A percentile compares a stretch with the other conserved stretches of the same genome.
These are phyloP conservation scores for Rhombomys opimus DNA, from an alignment of 2,113 vertebrate genomes.

Conservation along the genomic window DNA sequence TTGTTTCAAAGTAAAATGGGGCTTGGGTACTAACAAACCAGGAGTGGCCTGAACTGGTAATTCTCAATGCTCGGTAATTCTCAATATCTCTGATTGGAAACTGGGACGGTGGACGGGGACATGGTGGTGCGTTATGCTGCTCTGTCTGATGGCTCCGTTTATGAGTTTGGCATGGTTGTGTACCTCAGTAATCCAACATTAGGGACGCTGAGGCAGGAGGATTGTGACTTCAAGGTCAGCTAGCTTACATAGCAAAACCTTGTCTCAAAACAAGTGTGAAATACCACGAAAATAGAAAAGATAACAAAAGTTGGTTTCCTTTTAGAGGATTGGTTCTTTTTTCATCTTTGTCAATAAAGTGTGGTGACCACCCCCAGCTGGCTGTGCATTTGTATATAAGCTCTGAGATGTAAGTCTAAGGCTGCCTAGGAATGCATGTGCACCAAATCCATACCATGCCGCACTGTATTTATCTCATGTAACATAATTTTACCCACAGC, in stretches of 20 bases:
- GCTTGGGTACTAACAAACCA: neutral
- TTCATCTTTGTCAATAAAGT: conserved; percentile 19
- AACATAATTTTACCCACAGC: neutral
- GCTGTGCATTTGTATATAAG: neutral
- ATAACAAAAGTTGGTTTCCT: neutral
- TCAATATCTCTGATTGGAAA: no score
- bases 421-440: neutral
- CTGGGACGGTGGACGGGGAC: no score
- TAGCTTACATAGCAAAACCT: neutral
- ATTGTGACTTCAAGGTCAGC: neutral
- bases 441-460: neutral
- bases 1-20: conserved; percentile 55
- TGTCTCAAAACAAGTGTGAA: neutral
- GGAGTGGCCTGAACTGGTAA: neutral
- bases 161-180: neutral
- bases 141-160: conserved; percentile 33
- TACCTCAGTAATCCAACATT: neutral
- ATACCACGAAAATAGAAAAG: neutral
- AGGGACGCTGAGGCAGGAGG: neutral
- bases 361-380: neutral
- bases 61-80: neutral
- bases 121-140: neutral
- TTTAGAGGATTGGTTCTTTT: neutral
- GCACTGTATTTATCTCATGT: neutral
- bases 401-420: neutral